Base-by-base conservation (phyloP, 2,888 invertebrate genomes). In the Philonicus albiceps region DNA sequence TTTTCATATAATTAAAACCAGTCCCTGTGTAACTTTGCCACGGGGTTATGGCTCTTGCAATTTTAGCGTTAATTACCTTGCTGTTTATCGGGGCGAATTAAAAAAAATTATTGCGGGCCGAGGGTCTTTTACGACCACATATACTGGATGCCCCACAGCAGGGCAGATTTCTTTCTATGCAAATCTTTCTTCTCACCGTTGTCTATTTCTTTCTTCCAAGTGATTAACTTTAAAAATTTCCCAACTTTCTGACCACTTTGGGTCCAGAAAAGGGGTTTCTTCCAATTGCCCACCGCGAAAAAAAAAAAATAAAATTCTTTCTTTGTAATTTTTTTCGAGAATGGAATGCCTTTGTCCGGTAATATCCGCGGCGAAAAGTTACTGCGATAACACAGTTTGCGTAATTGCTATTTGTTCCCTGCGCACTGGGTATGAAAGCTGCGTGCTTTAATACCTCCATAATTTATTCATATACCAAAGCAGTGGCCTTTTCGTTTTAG, bases 141-240 rank as follows among this genome's bases (percentile, higher is more conserved):
- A 64, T 19, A 34, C 37, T 74, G 53, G 55, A 43, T 3, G 81
- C 55, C 40, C 76, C 55, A 34, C 55, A 81, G n/a, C 81, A 34
- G 55, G 53, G 31, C 22, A 64, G 31, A 55, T 55, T 34, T 53
- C 31, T 55, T 55, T 55, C 81, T 81, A 81, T 55, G 81, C 81
- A 81, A 81, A 81, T 81, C 34, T 64, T 19, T 16, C 19, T 37
- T 8, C 11, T 30, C 64, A n/a, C 34, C 19, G 37, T 11, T 81
- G 81, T 81, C 81, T 81, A 81, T 81, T 49, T 81, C 55, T 55
- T 55, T 81, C 55, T 81, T 81, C 81, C 81, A 81, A 81, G 81
- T 81, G 81, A 81, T 81, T 81, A 81, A 81, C 81, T 55, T 81
- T 81, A 55, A 81, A 78, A 78, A 64, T 27, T 78, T 78, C 27